Evolutionary conservation across 2,113 vertebrate genomes (phyloP).

Genomic region (Delphinapterus leucas): DNA sequence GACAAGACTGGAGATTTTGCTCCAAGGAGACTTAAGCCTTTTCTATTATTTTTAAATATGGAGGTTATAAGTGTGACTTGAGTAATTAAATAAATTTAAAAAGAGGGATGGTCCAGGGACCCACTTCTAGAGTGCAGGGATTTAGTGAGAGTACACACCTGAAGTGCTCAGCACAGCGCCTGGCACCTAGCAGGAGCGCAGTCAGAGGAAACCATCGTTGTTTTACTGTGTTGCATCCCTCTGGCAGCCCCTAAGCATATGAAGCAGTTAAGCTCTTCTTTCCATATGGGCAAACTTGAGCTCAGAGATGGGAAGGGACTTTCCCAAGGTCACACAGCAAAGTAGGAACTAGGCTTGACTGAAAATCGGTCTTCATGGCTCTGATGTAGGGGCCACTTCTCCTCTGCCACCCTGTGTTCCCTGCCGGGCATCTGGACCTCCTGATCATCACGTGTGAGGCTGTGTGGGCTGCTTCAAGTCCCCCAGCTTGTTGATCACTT

Average conservation of each 20-base stretch:
- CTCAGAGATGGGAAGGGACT: background rate
- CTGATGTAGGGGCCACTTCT: background rate
- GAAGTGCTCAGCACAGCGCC: rapidly evolving
- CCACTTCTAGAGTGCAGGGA: background rate
- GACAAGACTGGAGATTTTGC: background rate
- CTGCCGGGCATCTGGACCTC: background rate
- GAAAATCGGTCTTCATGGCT: background rate
- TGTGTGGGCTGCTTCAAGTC: background rate
- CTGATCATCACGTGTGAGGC: background rate
- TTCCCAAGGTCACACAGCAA: background rate
- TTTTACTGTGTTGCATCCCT: background rate
- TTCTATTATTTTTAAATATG: background rate
- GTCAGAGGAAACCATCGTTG: background rate
- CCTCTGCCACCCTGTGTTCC: background rate
- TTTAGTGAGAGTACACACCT: rapidly evolving
- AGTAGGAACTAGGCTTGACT: background rate
- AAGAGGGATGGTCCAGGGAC: background rate
- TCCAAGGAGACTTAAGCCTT: background rate
- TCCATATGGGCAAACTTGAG: background rate
- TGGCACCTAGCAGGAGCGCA: too few species aligned
- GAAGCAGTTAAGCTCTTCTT: background rate
- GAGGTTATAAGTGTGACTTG: background rate
- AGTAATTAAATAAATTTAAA: background rate
- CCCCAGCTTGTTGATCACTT: background rate
- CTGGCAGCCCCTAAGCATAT: background rate